Base-by-base conservation (phyloP, 92 coral and sea anemone genomes). In the Bergia puertoricense region DNA sequence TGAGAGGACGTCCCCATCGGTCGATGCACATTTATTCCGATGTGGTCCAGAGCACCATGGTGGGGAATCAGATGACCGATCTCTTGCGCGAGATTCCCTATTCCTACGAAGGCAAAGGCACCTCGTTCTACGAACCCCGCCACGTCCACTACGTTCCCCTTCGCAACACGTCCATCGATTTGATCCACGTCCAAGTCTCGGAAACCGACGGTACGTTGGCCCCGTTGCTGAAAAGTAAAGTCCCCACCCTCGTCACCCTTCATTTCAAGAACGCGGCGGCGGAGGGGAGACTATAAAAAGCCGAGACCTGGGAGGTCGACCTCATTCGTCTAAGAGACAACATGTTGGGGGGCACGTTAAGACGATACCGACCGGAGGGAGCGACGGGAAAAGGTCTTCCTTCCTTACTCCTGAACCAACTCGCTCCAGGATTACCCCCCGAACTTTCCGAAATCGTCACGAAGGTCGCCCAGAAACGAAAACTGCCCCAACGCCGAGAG, bases 261-360 rank as follows among this genome's bases (percentile, higher is more conserved):
- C 38, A 67, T 67, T 67, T 67, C 37, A 20, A 30, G n/a, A 67
- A 67, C 45, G 46, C 41, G 41, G 41, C 45, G 30, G 78, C 74
- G 50, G 69, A 20, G 73, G 74, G 74, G 74, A 68, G 74, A 68
- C 74, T 68, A 68, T 68, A 68, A 68, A 68, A 68, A 68, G 74
- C 74, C 23, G 23, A 68, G 23, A 14, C 74, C 74, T 67, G 74
- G 74, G 74, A 68, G 74, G 74, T 68, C 38, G 74, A 3, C 74
- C 73, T 68, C 74, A 68, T 68, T 68, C 74, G 8, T 22, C 74
- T 68, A 68, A 68, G 30, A 68, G 74, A 16, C 38, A 16, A 15
- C 74, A 68, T 68, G 74, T 68, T 68, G 74, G 23, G 74, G 74
- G 74, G 74, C 38, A 68, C 74, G 74, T 68, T 68, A 68, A 68